Evolutionary conservation across 1,140 invertebrate genomes (phyloP), one percentile per base, ranked within the genome.

Genomic region (Trichonephila clavata): DNA sequence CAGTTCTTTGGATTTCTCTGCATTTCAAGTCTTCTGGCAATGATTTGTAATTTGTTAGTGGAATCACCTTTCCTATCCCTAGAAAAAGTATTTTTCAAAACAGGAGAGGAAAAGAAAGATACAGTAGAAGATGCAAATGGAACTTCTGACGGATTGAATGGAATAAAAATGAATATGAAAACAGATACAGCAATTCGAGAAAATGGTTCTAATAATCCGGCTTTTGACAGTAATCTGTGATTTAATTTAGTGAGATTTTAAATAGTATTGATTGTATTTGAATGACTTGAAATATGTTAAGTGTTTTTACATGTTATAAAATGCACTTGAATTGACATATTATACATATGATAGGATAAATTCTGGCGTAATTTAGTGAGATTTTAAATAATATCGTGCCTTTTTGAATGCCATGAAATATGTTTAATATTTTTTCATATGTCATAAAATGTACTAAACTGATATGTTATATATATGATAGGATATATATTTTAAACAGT

Each of bases 51-150:
- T 50, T 6, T 88, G 7, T 21, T 88, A 8, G 86, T 88, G 6
- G 86, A 88, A 43, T 88, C 86, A n/a, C 86, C 86, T 65, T 88
- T 65, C n/a, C 18, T 88, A 27, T 8, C n/a, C 7, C 10, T 88
- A 7, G 60, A 88, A 50, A 88, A 88, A 20, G 8, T 88, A 50
- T 0, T 65, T n/a, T 24, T 86, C 10, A 18, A 43, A 5, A 5
- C 80, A 20, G 27, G 5, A 8, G 20, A 50, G 1, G 21, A 20
- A 18, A 57, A 83, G 5, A 50, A 57, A 83, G 80, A 81, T 39
- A 81, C 2, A 20, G 21, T 18, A 21, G 65, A 13, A 4, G 27
- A n/a, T n/a, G 20, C 21, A 10, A 10, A 50, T 50, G 10, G 0
- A 50, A 13, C 10, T 50, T 50, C 8, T 50, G 50, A 50, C 50